Percentiles rank a stretch among this genome's conserved stretches.
These are phyloP conservation scores for Petroica traversi DNA, from an alignment of 2,113 vertebrate species.

Conservation along the genomic window DNA sequence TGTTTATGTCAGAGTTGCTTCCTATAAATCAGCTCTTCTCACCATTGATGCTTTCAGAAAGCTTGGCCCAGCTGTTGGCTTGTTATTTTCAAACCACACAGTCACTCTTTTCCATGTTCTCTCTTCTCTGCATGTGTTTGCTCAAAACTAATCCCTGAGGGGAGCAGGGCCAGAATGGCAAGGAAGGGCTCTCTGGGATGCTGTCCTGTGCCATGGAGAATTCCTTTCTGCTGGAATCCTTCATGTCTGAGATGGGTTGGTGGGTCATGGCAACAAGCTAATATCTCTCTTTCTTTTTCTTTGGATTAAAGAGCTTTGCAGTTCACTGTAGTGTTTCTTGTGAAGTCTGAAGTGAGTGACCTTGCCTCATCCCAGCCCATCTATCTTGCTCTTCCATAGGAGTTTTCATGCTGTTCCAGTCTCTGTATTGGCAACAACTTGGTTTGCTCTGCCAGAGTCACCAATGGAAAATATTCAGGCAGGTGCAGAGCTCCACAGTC, in stretches of 20 bases:
- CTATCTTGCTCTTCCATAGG: accelerated
- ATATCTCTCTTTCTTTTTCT: neutral
- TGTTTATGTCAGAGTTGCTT: neutral
- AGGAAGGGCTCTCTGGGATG: neutral
- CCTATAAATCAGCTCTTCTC: neutral
- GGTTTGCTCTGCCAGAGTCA: accelerated
- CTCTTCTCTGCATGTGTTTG: accelerated
- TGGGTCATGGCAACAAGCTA: neutral
- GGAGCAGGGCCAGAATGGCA: neutral
- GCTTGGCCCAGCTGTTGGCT: neutral
- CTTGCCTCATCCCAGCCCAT: neutral
- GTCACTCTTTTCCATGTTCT: neutral
- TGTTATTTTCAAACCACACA: neutral
- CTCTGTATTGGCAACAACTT: neutral
- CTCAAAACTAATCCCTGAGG: neutral
- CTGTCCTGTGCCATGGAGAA: accelerated
- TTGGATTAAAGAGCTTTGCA: neutral
- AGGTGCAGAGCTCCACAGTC: accelerated
- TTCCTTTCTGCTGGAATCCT: neutral
- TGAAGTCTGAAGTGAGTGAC: neutral
- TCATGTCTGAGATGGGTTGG: neutral
- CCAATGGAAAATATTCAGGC: neutral
- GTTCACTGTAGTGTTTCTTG: neutral
- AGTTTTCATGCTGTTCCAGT: neutral
- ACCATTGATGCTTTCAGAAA: accelerated